These are phyloP conservation scores for Lasioglossum malachurum DNA, from an alignment of 2,888 invertebrate species.

Conservation along the genomic window DNA sequence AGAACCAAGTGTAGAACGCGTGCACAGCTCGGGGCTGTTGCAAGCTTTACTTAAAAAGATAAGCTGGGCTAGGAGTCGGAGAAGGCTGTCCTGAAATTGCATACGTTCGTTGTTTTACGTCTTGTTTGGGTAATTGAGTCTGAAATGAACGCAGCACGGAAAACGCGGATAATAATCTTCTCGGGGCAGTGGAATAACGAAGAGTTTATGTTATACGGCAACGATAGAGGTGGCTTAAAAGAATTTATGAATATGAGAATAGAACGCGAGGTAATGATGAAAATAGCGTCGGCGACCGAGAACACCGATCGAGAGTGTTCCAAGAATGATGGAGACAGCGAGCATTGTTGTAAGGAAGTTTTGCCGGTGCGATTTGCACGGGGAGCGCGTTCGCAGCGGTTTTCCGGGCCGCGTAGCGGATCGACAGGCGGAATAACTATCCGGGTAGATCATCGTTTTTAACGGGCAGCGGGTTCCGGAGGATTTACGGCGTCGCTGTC, in stretches of 20 bases:
- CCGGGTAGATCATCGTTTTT: constrained; percentile 30
- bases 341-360: not conserved
- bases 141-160: not conserved
- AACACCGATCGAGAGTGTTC: not conserved
- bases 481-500: constrained; percentile 60
- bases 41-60: not conserved
- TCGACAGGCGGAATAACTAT: constrained; percentile 13
- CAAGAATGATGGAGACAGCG: rapidly evolving
- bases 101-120: not conserved
- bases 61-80: not conserved
- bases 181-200: not conserved
- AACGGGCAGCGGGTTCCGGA: constrained; percentile 32
- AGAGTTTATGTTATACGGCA: not conserved
- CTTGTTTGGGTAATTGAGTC: not conserved
- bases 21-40: not conserved
- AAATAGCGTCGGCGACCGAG: not conserved
- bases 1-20: not conserved
- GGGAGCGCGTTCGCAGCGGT: not conserved
- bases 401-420: not conserved
- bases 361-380: not conserved
- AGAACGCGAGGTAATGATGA: not conserved
- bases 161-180: not conserved
- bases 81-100: not conserved
- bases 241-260: no score
- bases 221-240: not conserved